Evolutionary conservation across 2,888 invertebrate species (phyloP), one percentile per base, ranked within the genome.

Genomic region (Stenodema calcarata): DNA sequence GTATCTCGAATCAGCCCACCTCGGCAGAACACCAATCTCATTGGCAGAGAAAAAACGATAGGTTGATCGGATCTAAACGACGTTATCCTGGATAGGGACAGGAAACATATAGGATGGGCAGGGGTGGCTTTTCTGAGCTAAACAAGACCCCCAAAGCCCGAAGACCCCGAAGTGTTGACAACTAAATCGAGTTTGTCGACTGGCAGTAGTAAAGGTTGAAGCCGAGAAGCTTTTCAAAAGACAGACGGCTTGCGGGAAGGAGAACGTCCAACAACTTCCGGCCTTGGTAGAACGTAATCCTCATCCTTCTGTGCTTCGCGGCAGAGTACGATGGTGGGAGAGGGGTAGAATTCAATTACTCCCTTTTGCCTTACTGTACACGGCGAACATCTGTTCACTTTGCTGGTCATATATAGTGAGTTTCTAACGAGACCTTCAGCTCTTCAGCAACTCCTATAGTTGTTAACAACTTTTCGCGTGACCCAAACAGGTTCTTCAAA

Each of bases 181-280:
- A 69, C 69, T 82, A 82, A 82, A 82, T 82, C 82, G 82, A 82
- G 82, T 82, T 82, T 82, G 82, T 82, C 82, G 42, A 44, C 78
- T 78, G 0, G 18, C 62, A 41, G 18, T 41, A 41, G 44, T 42
- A 23, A 78, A 44, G 78, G 42, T 78, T 78, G 42, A 44, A 44
- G 44, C 78, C 73, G 73, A 78, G 78, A 78, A 78, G 78, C 78
- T 78, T 78, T 78, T 78, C 78, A 78, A 76, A 76, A 78, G 78
- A 78, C 78, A 78, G 78, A 78, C 47, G 62, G 62, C 62, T 62
- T 35, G 62, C 62, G 44, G 41, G 54, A 54, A 47, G 80, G 54
- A 27, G 73, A 12, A n/a, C 73, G 47, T 42, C 80, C 54, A 12
- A 27, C 80, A 80, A 80, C 80, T 80, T 80, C 80, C 80, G 80